These are phyloP conservation scores for Grammomys dolichurus DNA, from an alignment of 2,113 vertebrate species.

Conservation along the genomic window DNA sequence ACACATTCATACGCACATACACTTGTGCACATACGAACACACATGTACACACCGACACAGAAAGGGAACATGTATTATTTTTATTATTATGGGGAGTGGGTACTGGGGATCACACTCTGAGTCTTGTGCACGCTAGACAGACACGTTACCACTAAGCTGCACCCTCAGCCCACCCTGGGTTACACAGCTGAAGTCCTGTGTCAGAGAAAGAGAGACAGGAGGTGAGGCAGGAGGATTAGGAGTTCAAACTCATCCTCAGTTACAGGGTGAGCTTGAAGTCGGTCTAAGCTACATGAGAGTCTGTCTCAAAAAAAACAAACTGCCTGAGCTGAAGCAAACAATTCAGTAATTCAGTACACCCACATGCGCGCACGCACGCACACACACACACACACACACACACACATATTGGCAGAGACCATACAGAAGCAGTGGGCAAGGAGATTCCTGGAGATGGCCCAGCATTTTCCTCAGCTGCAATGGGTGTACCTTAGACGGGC, in stretches of 20 bases:
- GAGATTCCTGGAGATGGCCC: too few relatives aligned
- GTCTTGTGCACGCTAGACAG: background rate
- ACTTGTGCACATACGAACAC: background rate
- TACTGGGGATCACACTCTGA: background rate
- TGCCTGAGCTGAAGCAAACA: background rate
- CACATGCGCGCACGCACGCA: too few relatives aligned
- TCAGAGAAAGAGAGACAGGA: background rate
- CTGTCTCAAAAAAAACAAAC: background rate
- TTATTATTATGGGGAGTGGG: background rate
- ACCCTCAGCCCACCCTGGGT: background rate
- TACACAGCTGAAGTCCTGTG: background rate
- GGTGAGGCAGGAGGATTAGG: too few relatives aligned
- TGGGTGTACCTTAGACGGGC: too few relatives aligned
- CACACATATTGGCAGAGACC: too few relatives aligned
- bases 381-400: too few relatives aligned
- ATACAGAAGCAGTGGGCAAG: too few relatives aligned
- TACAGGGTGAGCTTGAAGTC: background rate
- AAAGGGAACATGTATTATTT: background rate
- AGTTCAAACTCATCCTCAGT: background rate
- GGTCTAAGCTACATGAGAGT: background rate
- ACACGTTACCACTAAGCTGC: background rate
- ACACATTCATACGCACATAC: background rate
- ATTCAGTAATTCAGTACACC: background rate
- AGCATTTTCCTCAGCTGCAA: too few relatives aligned
- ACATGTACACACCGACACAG: background rate